These are phyloP conservation scores for Halcyon badia DNA, from an alignment of 2,797 vertebrate genomes.

Conservation along the genomic window DNA sequence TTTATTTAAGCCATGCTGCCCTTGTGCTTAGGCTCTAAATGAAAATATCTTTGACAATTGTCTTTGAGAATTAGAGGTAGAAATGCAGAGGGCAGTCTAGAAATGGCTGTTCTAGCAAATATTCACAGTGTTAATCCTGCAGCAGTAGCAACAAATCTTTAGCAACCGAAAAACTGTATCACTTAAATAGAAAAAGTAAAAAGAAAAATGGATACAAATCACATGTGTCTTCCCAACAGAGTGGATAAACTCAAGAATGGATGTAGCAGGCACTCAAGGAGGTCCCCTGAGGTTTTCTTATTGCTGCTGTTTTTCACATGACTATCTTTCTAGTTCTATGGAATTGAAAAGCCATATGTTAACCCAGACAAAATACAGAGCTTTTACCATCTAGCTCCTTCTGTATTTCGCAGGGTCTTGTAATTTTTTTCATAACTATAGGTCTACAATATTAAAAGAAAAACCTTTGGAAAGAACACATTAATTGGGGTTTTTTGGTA, in stretches of 20 bases:
- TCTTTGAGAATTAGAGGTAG: background rate
- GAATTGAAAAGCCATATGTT: background rate
- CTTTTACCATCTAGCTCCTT: background rate
- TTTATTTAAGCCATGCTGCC: background rate
- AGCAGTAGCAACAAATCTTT: background rate
- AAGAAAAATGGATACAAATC: background rate
- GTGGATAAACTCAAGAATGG: background rate
- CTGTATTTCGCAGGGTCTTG: background rate
- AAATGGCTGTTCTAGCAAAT: background rate
- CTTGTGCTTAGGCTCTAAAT: background rate
- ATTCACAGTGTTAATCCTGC: background rate
- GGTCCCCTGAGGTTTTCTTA: background rate
- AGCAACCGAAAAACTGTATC: background rate
- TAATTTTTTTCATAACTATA: background rate
- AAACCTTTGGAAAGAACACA: background rate
- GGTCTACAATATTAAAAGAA: background rate
- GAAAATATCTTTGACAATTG: background rate
- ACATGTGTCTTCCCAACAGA: background rate
- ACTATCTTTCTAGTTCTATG: background rate
- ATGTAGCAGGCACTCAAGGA: background rate
- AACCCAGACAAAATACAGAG: background rate
- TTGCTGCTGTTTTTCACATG: background rate
- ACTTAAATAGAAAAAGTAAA: background rate
- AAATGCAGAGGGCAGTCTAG: background rate
- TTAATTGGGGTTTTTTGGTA: background rate